These are phyloP conservation scores for Amblyteles armatorius DNA, from an alignment of 2,888 invertebrate genomes.

Conservation along the genomic window DNA sequence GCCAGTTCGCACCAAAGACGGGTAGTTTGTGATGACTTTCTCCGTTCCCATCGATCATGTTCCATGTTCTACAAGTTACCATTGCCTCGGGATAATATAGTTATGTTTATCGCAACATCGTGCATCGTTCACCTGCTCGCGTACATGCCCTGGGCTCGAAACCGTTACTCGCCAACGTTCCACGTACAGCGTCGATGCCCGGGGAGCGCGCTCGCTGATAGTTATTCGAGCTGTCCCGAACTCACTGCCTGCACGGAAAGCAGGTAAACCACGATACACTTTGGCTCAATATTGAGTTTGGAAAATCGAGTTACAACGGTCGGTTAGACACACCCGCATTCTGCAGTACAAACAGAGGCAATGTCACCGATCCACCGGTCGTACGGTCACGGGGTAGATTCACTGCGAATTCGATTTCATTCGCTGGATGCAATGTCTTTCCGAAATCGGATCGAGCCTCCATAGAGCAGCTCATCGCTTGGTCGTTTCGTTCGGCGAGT, in stretches of 20 bases:
- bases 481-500: conserved; percentile 64
- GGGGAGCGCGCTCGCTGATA: background rate
- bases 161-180: background rate
- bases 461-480: conserved; percentile 52
- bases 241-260: conserved; percentile 19
- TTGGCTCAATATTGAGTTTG: conserved; percentile 49
- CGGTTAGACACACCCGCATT: conserved; percentile 14
- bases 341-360: background rate
- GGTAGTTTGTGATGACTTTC: background rate
- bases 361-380: background rate
- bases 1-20: background rate
- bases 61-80: background rate
- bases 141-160: background rate
- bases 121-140: background rate
- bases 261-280: conserved; percentile 43
- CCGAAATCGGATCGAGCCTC: conserved; percentile 17
- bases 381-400: background rate
- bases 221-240: conserved; percentile 14
- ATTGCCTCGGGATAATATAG: conserved; percentile 4
- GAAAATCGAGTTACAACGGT: conserved; percentile 39
- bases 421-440: background rate
- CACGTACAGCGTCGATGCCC: background rate
- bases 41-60: background rate
- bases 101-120: conserved; percentile 4
- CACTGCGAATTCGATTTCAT: conserved; percentile 22